These are phyloP conservation scores for Brachyptera putata DNA, from an alignment of 2,888 invertebrate species.

Conservation along the genomic window DNA sequence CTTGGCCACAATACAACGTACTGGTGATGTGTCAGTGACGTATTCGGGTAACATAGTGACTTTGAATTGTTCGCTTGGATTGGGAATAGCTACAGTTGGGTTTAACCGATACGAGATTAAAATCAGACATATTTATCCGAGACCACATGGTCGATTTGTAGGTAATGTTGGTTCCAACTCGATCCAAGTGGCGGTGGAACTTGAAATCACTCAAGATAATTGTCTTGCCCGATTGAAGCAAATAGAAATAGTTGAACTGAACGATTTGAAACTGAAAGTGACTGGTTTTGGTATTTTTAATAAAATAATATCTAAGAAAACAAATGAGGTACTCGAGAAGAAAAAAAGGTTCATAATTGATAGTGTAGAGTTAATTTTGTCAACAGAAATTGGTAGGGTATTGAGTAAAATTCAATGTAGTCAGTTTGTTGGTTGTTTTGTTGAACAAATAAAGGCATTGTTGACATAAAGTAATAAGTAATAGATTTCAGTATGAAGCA, in stretches of 20 bases:
- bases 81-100: neutral
- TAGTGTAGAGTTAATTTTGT: neutral
- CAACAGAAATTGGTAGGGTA: neutral
- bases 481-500: too few relatives aligned
- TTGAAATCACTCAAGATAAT: neutral
- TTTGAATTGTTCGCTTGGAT: conserved; percentile 8
- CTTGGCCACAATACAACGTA: conserved; percentile 8
- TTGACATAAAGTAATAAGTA: too few relatives aligned
- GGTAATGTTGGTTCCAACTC: conserved; percentile 10
- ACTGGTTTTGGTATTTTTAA: conserved; percentile 13
- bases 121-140: neutral
- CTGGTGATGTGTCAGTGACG: conserved; percentile 5
- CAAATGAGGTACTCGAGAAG: neutral
- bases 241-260: conserved; percentile 2
- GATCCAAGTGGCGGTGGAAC: neutral
- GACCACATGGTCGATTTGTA: neutral
- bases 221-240: conserved; percentile 10
- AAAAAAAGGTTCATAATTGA: neutral
- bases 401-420: too few relatives aligned
- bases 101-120: conserved; percentile 10
- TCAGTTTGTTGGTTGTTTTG: too few relatives aligned
- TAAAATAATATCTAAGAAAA: neutral
- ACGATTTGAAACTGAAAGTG: conserved; percentile 13
- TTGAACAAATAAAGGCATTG: too few relatives aligned
- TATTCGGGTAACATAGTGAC: neutral